Evolutionary conservation across 1,140 invertebrate genomes (phyloP).

Genomic region (Steinernema khuongi): DNA sequence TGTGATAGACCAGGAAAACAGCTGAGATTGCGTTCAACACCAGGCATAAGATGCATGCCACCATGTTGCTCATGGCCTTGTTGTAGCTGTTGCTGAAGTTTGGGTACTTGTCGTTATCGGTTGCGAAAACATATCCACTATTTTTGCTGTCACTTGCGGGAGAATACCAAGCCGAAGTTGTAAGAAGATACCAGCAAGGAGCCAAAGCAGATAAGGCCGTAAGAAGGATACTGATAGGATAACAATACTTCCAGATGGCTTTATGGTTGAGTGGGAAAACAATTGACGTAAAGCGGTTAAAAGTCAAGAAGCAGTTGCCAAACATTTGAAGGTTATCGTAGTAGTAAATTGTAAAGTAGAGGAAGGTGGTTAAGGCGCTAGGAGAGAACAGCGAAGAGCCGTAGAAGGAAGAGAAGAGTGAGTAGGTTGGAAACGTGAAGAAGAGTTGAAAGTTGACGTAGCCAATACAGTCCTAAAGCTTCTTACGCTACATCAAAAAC

Average conservation of each 20-base stretch:
- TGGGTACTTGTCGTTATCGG: neutral
- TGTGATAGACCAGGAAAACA: neutral
- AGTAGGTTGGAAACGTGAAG: neutral
- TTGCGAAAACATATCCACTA: neutral
- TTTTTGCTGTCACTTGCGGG: neutral
- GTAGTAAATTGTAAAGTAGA: neutral
- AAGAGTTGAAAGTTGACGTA: neutral
- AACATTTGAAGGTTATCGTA: neutral
- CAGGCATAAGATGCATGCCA: neutral
- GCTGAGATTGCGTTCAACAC: neutral
- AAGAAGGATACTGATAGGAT: neutral
- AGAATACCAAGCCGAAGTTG: neutral
- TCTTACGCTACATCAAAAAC: no score
- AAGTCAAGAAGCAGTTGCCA: conserved; percentile 2
- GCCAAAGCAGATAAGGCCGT: neutral
- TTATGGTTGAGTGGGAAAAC: neutral
- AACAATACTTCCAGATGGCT: neutral
- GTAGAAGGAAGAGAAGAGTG: neutral
- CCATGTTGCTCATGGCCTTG: neutral
- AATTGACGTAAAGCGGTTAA: neutral
- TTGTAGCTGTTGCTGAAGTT: neutral
- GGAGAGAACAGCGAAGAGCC: neutral
- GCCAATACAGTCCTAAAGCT: neutral
- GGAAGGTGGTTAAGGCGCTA: neutral
- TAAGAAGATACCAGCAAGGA: neutral